Evolutionary conservation across 37 sponge, comb jelly and placozoan species (phyloP).

Genomic region (Halisarca cf. caerulea): DNA sequence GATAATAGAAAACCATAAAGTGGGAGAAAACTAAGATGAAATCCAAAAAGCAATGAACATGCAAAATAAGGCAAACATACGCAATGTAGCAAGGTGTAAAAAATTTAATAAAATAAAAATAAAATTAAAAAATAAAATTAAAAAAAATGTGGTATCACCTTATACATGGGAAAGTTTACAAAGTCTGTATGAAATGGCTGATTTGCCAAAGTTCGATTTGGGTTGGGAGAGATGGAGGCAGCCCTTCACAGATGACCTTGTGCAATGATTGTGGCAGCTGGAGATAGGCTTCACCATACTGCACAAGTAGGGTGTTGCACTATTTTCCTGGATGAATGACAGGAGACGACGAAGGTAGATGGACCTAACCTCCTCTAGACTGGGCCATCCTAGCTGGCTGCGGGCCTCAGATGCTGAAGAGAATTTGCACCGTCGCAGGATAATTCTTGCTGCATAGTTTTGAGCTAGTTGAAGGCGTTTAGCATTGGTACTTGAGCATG

Average conservation of each 20-base stretch:
- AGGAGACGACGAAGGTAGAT: background rate
- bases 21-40: too few relatives aligned
- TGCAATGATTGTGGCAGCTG: background rate
- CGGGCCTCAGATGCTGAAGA: constrained; percentile 18
- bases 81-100: too few relatives aligned
- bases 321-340: background rate
- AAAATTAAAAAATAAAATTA: too few relatives aligned
- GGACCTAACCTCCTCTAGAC: background rate
- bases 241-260: background rate
- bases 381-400: background rate
- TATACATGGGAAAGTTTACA: background rate
- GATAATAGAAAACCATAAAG: too few relatives aligned
- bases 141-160: background rate
- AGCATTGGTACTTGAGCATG: background rate
- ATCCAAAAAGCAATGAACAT: too few relatives aligned
- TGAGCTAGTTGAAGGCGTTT: constrained; percentile 15
- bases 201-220: constrained; percentile 11
- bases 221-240: background rate
- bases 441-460: constrained; percentile 20
- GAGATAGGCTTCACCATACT: background rate
- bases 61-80: too few relatives aligned
- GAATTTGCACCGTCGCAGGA: background rate
- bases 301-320: constrained; percentile 15
- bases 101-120: too few relatives aligned
- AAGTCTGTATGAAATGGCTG: constrained; percentile 4